Evolutionary conservation across 2,888 invertebrate genomes (phyloP), one percentile per base, ranked within the genome.

Genomic region (Lepidocyrtinus sp.): DNA sequence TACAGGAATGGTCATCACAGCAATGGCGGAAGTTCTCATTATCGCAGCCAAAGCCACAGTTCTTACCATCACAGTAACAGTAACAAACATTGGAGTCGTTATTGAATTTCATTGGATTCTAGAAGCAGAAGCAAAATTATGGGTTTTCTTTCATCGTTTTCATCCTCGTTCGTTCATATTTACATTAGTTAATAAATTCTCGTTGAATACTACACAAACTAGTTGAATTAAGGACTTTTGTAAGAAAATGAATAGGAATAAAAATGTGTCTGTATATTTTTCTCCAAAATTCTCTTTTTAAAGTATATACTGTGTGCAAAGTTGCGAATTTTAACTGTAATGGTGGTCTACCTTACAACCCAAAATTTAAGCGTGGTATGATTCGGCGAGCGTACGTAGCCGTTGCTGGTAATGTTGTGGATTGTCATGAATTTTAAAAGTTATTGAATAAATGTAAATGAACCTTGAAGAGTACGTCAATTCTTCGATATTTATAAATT

Each of bases 1-100:
- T 81, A 67, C 22, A 59, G 65, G 63, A 75, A 74, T 45, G 75
- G 75, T n/a, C 74, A 75, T 21, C 64, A 76, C n/a, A 75, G 59
- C 26, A 65, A 72, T 22, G 69, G 27, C n/a, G 46, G 67, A 24
- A 67, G 68, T 62, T 63, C 27, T 45, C 75, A 75, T n/a, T 50
- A 75, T 50, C 36, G 74, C 24, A 77, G 74, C 61, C 76, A 76
- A 65, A 77, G 71, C 68, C 71, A 75, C 21, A 65, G 62, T 21
- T 73, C 68, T 19, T 63, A 82, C 36, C 46, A 81, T 62, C 59
- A 75, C 12, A 61, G 62, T 21, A 79, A 25, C 59, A 61, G 50
- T 7, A 75, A 67, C 55, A 82, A 79, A 68, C 71, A 79, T 67
- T 78, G 78, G 82, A 75, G 26, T 9, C 27, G 74, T 19, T 69